phyloP scores from a whole-genome alignment of 2,113 vertebrate genomes.

The Phrynosoma blainvillii region DNA sequence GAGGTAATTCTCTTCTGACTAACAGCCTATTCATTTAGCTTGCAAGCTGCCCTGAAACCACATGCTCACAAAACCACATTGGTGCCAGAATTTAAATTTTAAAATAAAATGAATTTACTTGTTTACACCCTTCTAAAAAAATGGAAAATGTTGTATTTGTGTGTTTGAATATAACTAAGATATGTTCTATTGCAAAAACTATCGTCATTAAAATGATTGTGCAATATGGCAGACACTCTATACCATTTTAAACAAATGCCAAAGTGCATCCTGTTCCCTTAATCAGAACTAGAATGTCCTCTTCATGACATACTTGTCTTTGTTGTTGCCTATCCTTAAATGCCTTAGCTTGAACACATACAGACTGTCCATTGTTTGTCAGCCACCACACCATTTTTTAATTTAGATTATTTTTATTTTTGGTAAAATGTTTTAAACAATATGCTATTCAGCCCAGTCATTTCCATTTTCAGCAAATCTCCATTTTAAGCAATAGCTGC shows the following conservation, averaged over 20 bases:
- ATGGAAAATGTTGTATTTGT: neutral
- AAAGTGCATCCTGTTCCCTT: slow-evolving; percentile 8
- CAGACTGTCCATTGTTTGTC: neutral
- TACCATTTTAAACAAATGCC: neutral
- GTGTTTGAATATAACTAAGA: neutral
- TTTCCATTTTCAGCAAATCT: neutral
- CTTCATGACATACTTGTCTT: neutral
- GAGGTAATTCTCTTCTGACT: neutral
- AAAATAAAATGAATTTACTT: slow-evolving; percentile 1
- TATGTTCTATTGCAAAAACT: neutral
- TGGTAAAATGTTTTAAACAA: neutral
- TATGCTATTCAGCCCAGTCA: neutral
- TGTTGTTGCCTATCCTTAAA: neutral
- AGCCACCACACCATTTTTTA: neutral
- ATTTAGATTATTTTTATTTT: neutral
- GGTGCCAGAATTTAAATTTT: neutral
- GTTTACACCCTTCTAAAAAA: neutral
- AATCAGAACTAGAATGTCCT: slow-evolving; percentile 1
- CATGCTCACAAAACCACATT: neutral
- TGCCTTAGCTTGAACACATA: neutral
- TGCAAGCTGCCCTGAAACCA: neutral
- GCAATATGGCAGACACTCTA: neutral
- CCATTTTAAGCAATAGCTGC: neutral
- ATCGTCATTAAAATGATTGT: neutral
- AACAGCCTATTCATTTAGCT: neutral